phyloP scores from a whole-genome alignment of 2,113 vertebrate genomes.

The Ophthalmolycus amberensis region DNA sequence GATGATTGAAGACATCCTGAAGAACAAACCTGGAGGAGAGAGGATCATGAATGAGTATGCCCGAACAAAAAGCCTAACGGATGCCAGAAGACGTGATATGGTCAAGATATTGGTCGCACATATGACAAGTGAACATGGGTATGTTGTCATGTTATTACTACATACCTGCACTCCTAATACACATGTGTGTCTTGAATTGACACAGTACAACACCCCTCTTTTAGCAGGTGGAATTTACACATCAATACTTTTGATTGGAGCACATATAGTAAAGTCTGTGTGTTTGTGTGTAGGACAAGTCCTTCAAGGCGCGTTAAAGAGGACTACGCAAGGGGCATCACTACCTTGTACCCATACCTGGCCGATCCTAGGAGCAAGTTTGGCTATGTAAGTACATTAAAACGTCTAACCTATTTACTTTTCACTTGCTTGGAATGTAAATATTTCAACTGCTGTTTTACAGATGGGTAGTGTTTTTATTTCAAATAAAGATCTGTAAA shows the following conservation, averaged over 20 bases:
- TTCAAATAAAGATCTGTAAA: no score
- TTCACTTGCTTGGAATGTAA: not conserved
- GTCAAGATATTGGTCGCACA: constrained; percentile 54
- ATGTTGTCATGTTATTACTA: not conserved
- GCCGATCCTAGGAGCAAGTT: constrained; percentile 19
- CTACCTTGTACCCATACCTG: constrained; percentile 30
- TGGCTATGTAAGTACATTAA: constrained; percentile 23
- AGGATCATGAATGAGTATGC: constrained; percentile 41
- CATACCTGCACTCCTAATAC: not conserved
- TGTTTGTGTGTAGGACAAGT: constrained; percentile 6
- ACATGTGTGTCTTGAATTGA: not conserved
- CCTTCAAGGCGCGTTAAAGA: constrained; percentile 33
- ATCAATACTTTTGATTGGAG: not conserved
- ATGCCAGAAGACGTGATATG: constrained; percentile 32
- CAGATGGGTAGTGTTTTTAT: no score
- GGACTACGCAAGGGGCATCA: constrained; percentile 43
- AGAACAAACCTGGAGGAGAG: constrained; percentile 37
- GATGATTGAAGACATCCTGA: constrained; percentile 29
- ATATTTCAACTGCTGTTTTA: not conserved
- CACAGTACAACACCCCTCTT: not conserved
- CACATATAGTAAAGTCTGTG: not conserved
- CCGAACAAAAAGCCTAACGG: constrained; percentile 32
- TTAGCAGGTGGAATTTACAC: not conserved
- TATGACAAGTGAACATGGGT: constrained; percentile 55
- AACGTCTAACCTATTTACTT: not conserved